A percentile compares a stretch with the other conserved stretches of the same genome.
Conservation (phyloP, 1,140 invertebrate genomes). For the Hyposmocoma kahamanoa region DNA sequence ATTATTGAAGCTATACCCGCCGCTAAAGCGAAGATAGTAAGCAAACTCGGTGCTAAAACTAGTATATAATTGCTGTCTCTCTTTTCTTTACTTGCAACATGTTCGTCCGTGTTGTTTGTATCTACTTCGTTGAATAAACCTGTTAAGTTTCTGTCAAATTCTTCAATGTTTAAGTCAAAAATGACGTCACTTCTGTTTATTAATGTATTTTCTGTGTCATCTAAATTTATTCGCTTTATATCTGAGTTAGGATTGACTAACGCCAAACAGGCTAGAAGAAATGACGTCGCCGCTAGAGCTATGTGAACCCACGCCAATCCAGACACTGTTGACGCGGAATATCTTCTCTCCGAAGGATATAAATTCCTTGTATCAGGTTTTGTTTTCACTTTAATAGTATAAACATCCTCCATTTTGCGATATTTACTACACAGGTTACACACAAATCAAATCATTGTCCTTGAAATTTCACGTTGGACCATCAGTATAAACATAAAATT, state of each 20-base stretch:
- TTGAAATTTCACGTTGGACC: background rate
- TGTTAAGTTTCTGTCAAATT: too few species aligned
- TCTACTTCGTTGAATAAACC: background rate
- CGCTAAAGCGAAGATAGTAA: conserved; percentile 70
- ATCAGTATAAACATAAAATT: background rate
- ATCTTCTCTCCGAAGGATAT: conserved; percentile 78
- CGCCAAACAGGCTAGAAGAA: conserved; percentile 73
- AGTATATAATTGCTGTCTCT: conserved; percentile 35
- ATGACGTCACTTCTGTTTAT: conserved; percentile 1
- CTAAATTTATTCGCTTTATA: conserved; percentile 6
- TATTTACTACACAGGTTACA: conserved; percentile 2
- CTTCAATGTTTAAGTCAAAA: conserved; percentile 1
- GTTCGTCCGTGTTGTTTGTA: conserved; percentile 6
- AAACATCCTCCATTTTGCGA: conserved; percentile 80
- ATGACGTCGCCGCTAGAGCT: conserved; percentile 68
- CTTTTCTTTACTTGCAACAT: conserved; percentile 13
- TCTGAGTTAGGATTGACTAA: conserved; percentile 54
- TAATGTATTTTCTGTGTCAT: conserved; percentile 10
- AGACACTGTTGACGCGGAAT: conserved; percentile 79
- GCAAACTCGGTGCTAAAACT: conserved; percentile 58
- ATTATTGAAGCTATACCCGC: conserved; percentile 74
- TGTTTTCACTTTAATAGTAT: conserved; percentile 78
- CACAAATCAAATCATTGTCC: background rate
- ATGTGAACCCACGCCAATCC: conserved; percentile 77
- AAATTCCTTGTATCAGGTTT: conserved; percentile 75